These are phyloP conservation scores for Galagoides demidoff DNA, from an alignment of 2,797 vertebrate genomes.

Conservation along the genomic window DNA sequence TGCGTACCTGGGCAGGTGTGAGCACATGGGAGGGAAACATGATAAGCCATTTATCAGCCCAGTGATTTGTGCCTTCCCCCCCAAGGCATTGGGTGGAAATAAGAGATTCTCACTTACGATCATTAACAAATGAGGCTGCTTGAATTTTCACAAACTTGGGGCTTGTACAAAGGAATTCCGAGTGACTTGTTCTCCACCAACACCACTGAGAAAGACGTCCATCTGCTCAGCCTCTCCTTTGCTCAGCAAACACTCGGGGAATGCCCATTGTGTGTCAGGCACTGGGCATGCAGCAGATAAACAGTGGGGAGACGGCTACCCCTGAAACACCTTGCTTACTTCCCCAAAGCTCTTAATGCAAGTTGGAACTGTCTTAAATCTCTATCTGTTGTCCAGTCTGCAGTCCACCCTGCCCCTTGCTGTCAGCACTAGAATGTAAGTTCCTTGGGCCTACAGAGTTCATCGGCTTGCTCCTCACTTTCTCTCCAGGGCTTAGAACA, in stretches of 20 bases:
- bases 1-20: constrained; percentile 54
- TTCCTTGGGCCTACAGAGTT: not conserved
- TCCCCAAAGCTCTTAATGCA: not conserved
- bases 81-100: constrained; percentile 49
- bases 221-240: not conserved
- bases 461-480: not conserved
- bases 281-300: not conserved
- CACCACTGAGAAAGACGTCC: not conserved
- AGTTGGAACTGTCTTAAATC: not conserved
- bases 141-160: constrained; percentile 22
- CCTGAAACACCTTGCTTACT: not conserved
- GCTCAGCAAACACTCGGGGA: not conserved
- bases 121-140: constrained; percentile 67
- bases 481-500: not conserved
- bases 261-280: not conserved
- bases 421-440: not conserved
- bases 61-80: constrained; percentile 41
- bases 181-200: not conserved
- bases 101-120: constrained; percentile 69
- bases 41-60: constrained; percentile 32
- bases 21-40: not conserved
- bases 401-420: not conserved
- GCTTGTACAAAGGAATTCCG: constrained; percentile 54
- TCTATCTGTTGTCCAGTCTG: not conserved
- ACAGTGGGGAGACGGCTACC: not conserved